These are phyloP conservation scores for Rhimphoctona megacephalus DNA, from an alignment of 2,888 invertebrate genomes.

Conservation along the genomic window DNA sequence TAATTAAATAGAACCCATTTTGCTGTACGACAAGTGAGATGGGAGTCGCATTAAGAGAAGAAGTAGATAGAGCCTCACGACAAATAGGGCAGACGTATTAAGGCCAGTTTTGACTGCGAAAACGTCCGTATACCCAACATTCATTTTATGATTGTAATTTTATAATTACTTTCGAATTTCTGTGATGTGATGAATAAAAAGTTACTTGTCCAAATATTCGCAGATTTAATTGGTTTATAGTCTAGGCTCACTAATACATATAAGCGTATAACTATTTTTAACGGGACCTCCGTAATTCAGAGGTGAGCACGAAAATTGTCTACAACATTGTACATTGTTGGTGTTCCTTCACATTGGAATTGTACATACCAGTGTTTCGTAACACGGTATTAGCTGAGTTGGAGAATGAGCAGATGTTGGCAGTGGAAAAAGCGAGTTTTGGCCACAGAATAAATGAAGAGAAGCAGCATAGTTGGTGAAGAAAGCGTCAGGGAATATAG, in stretches of 20 bases:
- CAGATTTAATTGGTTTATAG: background rate
- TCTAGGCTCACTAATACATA: background rate
- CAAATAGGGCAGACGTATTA: slow-evolving; percentile 8
- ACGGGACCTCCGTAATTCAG: background rate
- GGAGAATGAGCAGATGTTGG: slow-evolving; percentile 55
- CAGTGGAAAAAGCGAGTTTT: slow-evolving; percentile 42
- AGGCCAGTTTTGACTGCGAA: slow-evolving; percentile 5
- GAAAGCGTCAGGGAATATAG: slow-evolving; percentile 26
- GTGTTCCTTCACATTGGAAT: slow-evolving; percentile 22
- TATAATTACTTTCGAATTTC: background rate
- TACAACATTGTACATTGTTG: slow-evolving; percentile 28
- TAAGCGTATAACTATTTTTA: background rate
- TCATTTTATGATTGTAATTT: background rate
- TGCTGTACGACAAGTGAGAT: slow-evolving; percentile 56
- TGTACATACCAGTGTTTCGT: slow-evolving; percentile 7
- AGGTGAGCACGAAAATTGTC: background rate
- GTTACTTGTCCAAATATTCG: background rate
- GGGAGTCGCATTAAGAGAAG: slow-evolving; percentile 24
- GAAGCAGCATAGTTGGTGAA: slow-evolving; percentile 40
- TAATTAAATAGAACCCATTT: slow-evolving; percentile 79
- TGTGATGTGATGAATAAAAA: background rate
- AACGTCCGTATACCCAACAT: background rate
- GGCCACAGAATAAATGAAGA: slow-evolving; percentile 54
- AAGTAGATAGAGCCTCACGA: background rate
- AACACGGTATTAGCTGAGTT: slow-evolving; percentile 27